phyloP scores from a whole-genome alignment of 2,797 vertebrate genomes.

The Macropodus opercularis region DNA sequence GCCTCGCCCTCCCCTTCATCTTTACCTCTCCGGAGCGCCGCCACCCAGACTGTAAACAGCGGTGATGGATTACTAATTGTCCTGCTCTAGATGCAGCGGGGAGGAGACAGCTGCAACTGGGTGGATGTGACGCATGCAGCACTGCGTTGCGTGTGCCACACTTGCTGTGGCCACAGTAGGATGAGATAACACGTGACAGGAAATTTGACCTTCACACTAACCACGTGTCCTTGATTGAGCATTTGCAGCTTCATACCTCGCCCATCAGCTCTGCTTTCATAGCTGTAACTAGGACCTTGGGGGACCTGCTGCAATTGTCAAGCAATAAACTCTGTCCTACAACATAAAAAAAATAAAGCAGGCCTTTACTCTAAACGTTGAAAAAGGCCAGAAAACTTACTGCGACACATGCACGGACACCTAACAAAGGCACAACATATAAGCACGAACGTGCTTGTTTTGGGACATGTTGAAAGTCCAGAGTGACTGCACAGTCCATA shows the following conservation, averaged over 20 bases:
- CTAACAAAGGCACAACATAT: too few relatives aligned
- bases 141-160: neutral
- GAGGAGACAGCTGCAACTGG: constrained; percentile 58
- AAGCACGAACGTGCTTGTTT: too few relatives aligned
- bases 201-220: constrained; percentile 59
- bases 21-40: constrained; percentile 37
- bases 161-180: constrained; percentile 1
- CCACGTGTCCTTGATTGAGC: constrained; percentile 47
- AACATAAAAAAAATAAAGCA: constrained; percentile 54
- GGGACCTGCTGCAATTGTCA: constrained; percentile 62
- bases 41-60: constrained; percentile 75
- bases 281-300: constrained; percentile 63
- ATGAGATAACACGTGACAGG: constrained; percentile 23
- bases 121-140: constrained; percentile 19
- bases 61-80: constrained; percentile 81
- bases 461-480: too few relatives aligned
- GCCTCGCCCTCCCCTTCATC: constrained; percentile 31
- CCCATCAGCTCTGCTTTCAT: constrained; percentile 69
- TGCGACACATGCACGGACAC: too few relatives aligned
- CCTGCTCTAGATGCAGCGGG: constrained; percentile 69
- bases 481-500: too few relatives aligned
- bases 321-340: constrained; percentile 60
- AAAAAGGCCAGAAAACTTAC: too few relatives aligned
- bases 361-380: constrained; percentile 40
- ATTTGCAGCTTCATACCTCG: constrained; percentile 56